Base-by-base conservation (phyloP, 2,888 invertebrate species). In the Metallyticus violacea region DNA sequence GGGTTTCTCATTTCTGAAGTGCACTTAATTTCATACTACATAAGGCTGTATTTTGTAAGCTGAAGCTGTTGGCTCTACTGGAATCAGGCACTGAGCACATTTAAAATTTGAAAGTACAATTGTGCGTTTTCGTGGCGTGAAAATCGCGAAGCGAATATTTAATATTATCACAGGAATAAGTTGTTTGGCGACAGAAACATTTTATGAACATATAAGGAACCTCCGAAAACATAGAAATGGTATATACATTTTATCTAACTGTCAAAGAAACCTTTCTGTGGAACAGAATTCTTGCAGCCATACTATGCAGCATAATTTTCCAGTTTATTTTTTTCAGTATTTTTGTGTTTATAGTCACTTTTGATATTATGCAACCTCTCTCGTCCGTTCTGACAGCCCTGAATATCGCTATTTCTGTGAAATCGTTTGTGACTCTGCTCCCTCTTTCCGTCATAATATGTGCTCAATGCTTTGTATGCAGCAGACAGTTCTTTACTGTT, bases 391-490 rank as follows among this genome's bases (percentile, higher is more conserved):
- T 92, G 40, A 93, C 93, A 77, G 94, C 95, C 0, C 91, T 95
- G 88, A 89, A 92, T 25, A 93, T 95, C 22, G 92, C 96, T 87
- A 92, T 94, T 85, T 94, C 94, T 6, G 92, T 94, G 90, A 93
- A 94, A 90, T 96, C 95, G 91, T 94, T 95, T 92, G 90, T 95
- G 0, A 95, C 94, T 89, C 93, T 95, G 81, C 91, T 95, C 29
- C 93, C 96, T 0, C 93, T 96, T 26, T 92, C 93, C 15, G 90
- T 93, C 29, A 93, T 95, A 1, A 94, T 96, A 9, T 94, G 95
- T 88, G 93, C 95, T 6, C 96, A 96, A 91, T 95, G 96, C n/a
- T 92, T 96, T 78, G 93, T 95, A 76, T 94, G 95, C 90, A 95
- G 95, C 81, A 95, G 95, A 90, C 95, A 94, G 88, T 95, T 96